phyloP scores from a whole-genome alignment of 2,113 vertebrate genomes.

The Eudyptes chrysolophus region DNA sequence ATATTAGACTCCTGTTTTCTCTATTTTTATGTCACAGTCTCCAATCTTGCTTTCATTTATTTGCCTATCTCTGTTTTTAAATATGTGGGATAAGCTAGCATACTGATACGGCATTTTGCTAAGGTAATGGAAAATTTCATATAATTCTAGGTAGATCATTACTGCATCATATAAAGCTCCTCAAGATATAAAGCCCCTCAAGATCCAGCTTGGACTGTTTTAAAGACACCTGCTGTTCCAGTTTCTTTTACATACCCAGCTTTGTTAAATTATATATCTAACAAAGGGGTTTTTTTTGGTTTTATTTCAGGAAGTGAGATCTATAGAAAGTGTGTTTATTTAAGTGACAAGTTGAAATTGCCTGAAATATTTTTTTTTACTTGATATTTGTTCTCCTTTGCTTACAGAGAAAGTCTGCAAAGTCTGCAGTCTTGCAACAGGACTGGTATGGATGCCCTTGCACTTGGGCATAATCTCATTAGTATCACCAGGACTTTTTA shows the following conservation, averaged over 20 bases:
- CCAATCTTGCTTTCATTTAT: conserved; percentile 31
- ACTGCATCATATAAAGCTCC: neutral
- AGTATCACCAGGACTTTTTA: neutral
- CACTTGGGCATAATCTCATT: neutral
- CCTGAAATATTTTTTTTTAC: neutral
- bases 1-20: conserved; percentile 9
- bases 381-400: neutral
- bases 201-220: neutral
- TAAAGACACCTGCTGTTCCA: neutral
- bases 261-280: neutral
- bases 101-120: neutral
- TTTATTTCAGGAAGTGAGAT: neutral
- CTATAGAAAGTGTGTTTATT: neutral
- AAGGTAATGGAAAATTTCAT: neutral
- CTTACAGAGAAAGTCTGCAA: neutral
- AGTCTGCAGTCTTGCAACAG: neutral
- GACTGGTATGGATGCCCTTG: neutral
- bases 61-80: conserved; percentile 35
- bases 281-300: accelerated
- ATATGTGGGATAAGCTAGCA: neutral
- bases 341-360: neutral
- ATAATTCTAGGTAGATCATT: neutral
- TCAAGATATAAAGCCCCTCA: neutral
- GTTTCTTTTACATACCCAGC: neutral
- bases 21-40: conserved; percentile 15